Percentiles rank a stretch among this genome's conserved stretches.
These are phyloP conservation scores for Sebastes fasciatus DNA, from an alignment of 2,113 vertebrate genomes.

Conservation along the genomic window DNA sequence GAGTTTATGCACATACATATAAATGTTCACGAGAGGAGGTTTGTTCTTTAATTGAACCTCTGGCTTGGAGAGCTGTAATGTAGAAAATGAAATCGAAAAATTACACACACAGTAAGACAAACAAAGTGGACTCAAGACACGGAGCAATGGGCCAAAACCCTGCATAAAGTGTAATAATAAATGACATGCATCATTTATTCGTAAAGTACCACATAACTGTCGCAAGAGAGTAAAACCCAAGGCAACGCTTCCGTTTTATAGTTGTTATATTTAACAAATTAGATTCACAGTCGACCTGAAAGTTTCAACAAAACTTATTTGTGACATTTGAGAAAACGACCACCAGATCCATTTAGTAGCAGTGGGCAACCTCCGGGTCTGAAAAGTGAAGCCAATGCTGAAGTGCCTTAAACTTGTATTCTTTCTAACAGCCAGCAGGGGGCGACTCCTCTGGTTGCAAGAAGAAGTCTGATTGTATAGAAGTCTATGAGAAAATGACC, in stretches of 20 bases:
- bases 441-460: no score
- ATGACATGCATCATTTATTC: constrained; percentile 50
- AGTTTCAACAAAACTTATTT: background rate
- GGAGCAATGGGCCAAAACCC: constrained; percentile 30
- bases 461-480: no score
- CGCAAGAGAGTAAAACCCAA: constrained; percentile 17
- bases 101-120: constrained; percentile 42
- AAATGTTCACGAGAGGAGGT: constrained; percentile 54
- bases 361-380: no score
- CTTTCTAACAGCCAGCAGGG: no score
- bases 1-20: constrained; percentile 57
- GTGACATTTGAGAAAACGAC: constrained; percentile 11
- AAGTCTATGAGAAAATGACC: no score
- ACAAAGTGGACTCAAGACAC: constrained; percentile 52
- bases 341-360: background rate
- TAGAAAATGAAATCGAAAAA: constrained; percentile 59
- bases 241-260: background rate
- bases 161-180: constrained; percentile 56
- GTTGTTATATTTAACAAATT: constrained; percentile 25
- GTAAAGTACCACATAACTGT: constrained; percentile 24
- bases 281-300: constrained; percentile 14
- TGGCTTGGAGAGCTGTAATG: constrained; percentile 40
- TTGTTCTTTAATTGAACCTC: constrained; percentile 56
- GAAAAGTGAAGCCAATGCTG: no score
- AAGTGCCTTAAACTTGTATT: no score